Percentiles rank a stretch among this genome's conserved stretches.
These are phyloP conservation scores for Zeus faber DNA, from an alignment of 2,113 vertebrate species.

Conservation along the genomic window DNA sequence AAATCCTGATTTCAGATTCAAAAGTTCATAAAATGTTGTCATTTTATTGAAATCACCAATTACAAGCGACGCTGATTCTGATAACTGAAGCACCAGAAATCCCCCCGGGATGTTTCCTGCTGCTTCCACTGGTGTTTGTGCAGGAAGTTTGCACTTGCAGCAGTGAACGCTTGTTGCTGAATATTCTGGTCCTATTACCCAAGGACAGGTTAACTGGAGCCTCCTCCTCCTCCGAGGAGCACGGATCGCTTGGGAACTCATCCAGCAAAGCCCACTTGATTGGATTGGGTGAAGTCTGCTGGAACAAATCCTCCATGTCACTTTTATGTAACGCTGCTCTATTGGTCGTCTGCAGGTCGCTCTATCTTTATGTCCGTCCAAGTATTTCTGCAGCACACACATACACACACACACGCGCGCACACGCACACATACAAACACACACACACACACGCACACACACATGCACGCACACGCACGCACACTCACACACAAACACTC, in stretches of 20 bases:
- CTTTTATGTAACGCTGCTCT: conserved; percentile 50
- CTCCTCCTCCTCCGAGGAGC: conserved; percentile 42
- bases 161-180: too few species aligned
- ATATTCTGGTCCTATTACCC: too few species aligned
- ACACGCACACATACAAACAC: conserved; percentile 13
- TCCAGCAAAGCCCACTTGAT: conserved; percentile 70
- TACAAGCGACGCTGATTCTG: too few species aligned
- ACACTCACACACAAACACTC: conserved; percentile 7
- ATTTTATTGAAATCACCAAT: too few species aligned
- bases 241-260: conserved; percentile 59
- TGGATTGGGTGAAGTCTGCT: conserved; percentile 63
- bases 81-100: too few species aligned
- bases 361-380: conserved; percentile 46
- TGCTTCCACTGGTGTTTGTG: too few species aligned
- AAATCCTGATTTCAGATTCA: too few species aligned
- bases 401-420: conserved; percentile 19
- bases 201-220: conserved; percentile 53
- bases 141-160: too few species aligned
- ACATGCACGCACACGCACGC: conserved; percentile 14
- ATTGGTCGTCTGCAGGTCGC: conserved; percentile 22
- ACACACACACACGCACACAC: conserved; percentile 18
- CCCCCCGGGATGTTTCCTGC: too few species aligned
- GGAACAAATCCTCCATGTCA: conserved; percentile 66
- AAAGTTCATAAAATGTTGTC: too few species aligned
- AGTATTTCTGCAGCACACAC: not conserved